These are phyloP conservation scores for Willisornis vidua DNA, from an alignment of 2,113 vertebrate genomes.

Conservation along the genomic window DNA sequence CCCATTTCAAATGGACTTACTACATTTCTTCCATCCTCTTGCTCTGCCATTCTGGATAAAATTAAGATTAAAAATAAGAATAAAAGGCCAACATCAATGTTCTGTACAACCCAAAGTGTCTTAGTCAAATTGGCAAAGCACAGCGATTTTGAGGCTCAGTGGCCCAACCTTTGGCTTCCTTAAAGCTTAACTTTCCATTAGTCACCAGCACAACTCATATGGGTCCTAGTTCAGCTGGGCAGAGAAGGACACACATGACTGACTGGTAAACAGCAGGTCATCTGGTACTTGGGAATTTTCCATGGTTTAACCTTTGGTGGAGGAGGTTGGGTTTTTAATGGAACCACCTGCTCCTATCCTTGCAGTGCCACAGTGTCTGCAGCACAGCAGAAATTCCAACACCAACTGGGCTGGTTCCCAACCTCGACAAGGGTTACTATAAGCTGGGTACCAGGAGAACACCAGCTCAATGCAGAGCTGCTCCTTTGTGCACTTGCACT, in stretches of 20 bases:
- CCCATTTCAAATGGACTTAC: conserved; percentile 27
- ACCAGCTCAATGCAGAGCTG: neutral
- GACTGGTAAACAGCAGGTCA: neutral
- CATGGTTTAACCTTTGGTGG: neutral
- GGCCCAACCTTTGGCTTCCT: neutral
- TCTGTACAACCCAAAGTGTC: neutral
- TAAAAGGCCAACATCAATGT: neutral
- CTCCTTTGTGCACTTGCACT: neutral
- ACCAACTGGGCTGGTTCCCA: neutral
- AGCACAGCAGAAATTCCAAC: neutral
- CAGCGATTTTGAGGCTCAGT: neutral
- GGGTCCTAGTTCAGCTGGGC: neutral
- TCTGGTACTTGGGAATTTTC: neutral
- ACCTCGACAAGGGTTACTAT: neutral
- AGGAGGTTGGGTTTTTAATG: neutral
- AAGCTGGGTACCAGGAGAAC: neutral
- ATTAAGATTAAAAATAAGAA: conserved; percentile 34
- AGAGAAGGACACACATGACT: neutral
- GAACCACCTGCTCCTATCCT: neutral
- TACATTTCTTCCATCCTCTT: conserved; percentile 49
- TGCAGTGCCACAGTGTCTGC: neutral
- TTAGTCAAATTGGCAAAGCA: neutral
- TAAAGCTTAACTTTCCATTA: conserved; percentile 30
- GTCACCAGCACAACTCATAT: neutral
- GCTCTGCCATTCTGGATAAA: conserved; percentile 19